Conservation (phyloP, 1,140 invertebrate genomes). For the Drosophila eugracilis region DNA sequence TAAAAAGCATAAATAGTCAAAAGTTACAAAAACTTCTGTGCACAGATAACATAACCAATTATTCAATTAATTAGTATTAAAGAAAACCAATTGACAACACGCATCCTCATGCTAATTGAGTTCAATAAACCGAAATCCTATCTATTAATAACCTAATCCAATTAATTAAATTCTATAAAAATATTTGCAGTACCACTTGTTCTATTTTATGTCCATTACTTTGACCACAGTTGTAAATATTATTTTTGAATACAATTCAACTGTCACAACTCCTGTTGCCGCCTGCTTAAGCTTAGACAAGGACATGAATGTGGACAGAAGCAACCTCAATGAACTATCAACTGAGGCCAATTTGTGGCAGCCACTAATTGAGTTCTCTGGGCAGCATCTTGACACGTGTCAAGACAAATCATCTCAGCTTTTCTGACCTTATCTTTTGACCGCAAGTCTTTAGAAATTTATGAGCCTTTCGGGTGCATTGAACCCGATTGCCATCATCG, state of each 20-base stretch:
- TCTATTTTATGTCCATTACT: background rate
- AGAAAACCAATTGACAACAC: no score
- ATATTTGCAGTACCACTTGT: no score
- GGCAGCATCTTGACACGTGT: slow-evolving; percentile 72
- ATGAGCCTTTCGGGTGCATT: slow-evolving; percentile 33
- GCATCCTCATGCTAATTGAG: no score
- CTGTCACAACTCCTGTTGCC: slow-evolving; percentile 16
- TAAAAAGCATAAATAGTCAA: no score
- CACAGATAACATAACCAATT: no score
- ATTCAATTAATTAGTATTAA: no score
- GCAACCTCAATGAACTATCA: slow-evolving; percentile 46
- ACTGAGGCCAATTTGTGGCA: slow-evolving; percentile 61
- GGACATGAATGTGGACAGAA: slow-evolving; percentile 19
- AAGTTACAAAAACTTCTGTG: no score
- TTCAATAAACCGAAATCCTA: no score
- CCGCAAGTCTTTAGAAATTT: slow-evolving; percentile 63
- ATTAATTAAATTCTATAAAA: background rate
- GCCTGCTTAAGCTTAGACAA: slow-evolving; percentile 12
- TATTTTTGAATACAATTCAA: slow-evolving; percentile 7
- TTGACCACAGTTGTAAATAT: slow-evolving; percentile 16
- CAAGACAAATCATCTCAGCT: slow-evolving; percentile 55
- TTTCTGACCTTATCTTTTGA: slow-evolving; percentile 6
- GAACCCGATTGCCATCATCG: slow-evolving; percentile 15
- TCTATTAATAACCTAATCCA: no score
- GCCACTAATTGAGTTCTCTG: slow-evolving; percentile 71